These are phyloP conservation scores for Acipenser oxyrinchus DNA, from an alignment of 2,797 vertebrate species.

Conservation along the genomic window DNA sequence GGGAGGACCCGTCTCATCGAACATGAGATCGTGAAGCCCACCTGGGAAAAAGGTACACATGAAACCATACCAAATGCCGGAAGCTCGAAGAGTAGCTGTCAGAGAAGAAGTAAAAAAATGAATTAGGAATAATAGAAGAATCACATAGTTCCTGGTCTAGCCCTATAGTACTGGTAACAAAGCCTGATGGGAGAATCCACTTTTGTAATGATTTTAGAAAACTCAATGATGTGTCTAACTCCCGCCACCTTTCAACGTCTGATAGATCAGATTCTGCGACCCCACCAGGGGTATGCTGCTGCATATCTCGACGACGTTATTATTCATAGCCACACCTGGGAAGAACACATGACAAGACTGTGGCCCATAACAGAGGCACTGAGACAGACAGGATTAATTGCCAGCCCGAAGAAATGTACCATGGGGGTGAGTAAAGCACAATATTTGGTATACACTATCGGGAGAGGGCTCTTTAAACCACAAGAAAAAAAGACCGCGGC, in stretches of 20 bases:
- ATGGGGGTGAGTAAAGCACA: neutral
- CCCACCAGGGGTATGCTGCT: constrained; percentile 1
- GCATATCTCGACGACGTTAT: constrained; percentile 6
- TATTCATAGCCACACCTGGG: constrained; percentile 1
- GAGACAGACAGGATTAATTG: constrained; percentile 9
- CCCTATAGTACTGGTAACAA: neutral
- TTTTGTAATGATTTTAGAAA: neutral
- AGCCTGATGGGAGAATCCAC: neutral
- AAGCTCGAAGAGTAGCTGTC: neutral
- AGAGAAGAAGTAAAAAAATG: neutral
- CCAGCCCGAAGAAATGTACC: neutral
- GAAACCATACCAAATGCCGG: neutral
- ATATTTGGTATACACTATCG: constrained; percentile 10
- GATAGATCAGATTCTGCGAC: neutral
- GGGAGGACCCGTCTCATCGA: no score
- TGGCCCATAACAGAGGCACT: neutral
- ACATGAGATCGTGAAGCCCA: no score
- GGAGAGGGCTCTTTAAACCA: neutral
- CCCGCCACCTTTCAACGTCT: constrained; percentile 3
- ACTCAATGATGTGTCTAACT: neutral
- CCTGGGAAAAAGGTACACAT: neutral
- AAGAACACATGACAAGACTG: constrained; percentile 2
- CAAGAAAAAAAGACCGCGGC: constrained; percentile 8
- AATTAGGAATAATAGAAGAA: neutral
- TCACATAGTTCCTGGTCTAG: neutral